phyloP scores from a whole-genome alignment of 1,140 invertebrate species.

The Drosophila teissieri region DNA sequence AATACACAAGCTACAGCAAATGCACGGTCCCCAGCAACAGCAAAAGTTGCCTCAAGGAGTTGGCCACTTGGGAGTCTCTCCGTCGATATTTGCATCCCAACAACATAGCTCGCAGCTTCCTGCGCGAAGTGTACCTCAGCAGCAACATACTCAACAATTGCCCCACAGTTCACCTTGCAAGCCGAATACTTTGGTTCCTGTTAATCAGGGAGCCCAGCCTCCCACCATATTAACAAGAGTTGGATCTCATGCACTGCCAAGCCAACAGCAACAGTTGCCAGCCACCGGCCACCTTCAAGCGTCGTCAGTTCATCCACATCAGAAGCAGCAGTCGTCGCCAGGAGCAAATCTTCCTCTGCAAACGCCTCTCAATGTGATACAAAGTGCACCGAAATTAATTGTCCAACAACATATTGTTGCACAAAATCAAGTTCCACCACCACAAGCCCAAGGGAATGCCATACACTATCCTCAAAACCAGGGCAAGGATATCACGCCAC shows the following conservation, averaged over 20 bases:
- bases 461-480: slow-evolving; percentile 42
- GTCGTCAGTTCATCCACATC: slow-evolving; percentile 36
- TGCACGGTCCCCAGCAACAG: slow-evolving; percentile 19
- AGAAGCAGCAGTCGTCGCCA: slow-evolving; percentile 27
- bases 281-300: slow-evolving; percentile 31
- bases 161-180: slow-evolving; percentile 47
- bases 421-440: slow-evolving; percentile 15
- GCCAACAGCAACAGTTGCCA: slow-evolving; percentile 42
- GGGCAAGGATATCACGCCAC: slow-evolving; percentile 33
- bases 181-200: slow-evolving; percentile 5
- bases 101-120: slow-evolving; percentile 17
- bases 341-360: slow-evolving; percentile 19
- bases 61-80: slow-evolving; percentile 25
- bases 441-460: slow-evolving; percentile 6
- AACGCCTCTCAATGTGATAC: slow-evolving; percentile 69
- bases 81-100: slow-evolving; percentile 41
- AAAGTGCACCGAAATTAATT: slow-evolving; percentile 63
- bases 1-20: slow-evolving; percentile 40
- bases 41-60: slow-evolving; percentile 29
- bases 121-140: slow-evolving; percentile 10
- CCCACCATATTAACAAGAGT: slow-evolving; percentile 36
- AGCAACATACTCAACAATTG: slow-evolving; percentile 29
- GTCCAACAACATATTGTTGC: slow-evolving; percentile 76
- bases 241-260: slow-evolving; percentile 29
- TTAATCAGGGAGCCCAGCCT: slow-evolving; percentile 10